Base-by-base conservation (phyloP, 2,113 vertebrate species). In the Apodemus sylvaticus region DNA sequence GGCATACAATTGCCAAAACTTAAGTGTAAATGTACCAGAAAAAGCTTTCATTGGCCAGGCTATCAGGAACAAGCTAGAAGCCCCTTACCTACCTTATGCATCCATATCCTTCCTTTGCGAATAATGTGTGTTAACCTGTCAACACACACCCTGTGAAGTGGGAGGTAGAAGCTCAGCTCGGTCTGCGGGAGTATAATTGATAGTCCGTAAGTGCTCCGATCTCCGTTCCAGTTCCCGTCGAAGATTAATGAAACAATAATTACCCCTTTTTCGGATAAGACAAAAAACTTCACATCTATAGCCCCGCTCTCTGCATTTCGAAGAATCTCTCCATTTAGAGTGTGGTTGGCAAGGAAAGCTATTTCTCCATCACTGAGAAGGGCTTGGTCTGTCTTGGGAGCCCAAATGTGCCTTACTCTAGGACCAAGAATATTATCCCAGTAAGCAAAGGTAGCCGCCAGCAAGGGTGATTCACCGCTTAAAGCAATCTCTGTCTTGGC, bases 391-490 rank as follows among this genome's bases (percentile, higher is more conserved):
- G 98, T 99, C 97, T 99, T 99, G 6, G 99, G 99, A 17, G 99
- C 98, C 99, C 99, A 99, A 97, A 99, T 99, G 95, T 99, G 99
- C 45, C 99, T 98, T 87, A 99, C 99, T 60, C 99, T 99, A 2
- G 99, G 99, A 7, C 99, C 99, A 95, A 99, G 98, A 97, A 99
- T 99, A 98, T 99, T 99, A 98, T 99, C 99, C 99, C 99, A 99
- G 98, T 99, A 99, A 93, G 99, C 99, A 93, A 99, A 99, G 86
- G 99, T 99, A 86, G 99, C 99, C 94, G 99, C 99, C 90, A 99
- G 94, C 78, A 99, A 97, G 3, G 99, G 99, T n/a, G 99, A 99
- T 97, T 99, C 99, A 55, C 99, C 99, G 88, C 98, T 99, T 42
- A 99, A 95, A 1, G 98, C 95, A 20, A 99, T 99, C 97, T 99